Evolutionary conservation across 2,888 invertebrate genomes (phyloP), one percentile per base, ranked within the genome.

Genomic region (Brachynemurus nebulosus): DNA sequence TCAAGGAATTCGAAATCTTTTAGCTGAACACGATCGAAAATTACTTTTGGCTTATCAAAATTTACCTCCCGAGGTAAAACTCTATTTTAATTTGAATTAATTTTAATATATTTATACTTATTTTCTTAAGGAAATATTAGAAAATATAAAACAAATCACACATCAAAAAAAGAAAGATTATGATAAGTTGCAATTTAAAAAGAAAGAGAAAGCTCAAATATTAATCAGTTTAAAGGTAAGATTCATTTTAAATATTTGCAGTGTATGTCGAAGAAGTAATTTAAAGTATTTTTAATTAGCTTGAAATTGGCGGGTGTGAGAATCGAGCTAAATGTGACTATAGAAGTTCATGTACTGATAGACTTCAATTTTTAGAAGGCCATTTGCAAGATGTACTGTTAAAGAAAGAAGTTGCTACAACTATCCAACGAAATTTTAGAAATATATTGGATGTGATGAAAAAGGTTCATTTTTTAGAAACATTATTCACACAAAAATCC

Each of bases 341-440:
- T n/a, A n/a, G n/a, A n/a, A n/a, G n/a, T n/a, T n/a, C n/a, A n/a
- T n/a, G n/a, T n/a, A n/a, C n/a, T n/a, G n/a, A n/a, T n/a, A n/a
- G n/a, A 50, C 71, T 72, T 23, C 73, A 74, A 51, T 68, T 71
- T 0, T 66, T 75, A 2, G 74, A 74, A 0, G 75, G 74, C 44
- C 73, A 72, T 53, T 76, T 76, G 11, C 76, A 78, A 53, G 67
- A 73, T 45, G 75, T 74, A 0, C 70, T 72, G 49, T 69, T 78
- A 20, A 77, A 76, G 59, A 71, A 73, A 53, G 76, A 76, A 50
- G 76, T 78, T 0, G 79, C 79, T 0, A 65, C 73, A 38, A 71
- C 75, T n/a, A 76, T 79, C 50, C 66, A 69, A 52, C 68, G 70
- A 45, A 74, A 76, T 54, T 80, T 79, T 53, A 66, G 64, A 48